phyloP scores from a whole-genome alignment of 2,113 vertebrate genomes.

The Brachyhypopomus gauderio region DNA sequence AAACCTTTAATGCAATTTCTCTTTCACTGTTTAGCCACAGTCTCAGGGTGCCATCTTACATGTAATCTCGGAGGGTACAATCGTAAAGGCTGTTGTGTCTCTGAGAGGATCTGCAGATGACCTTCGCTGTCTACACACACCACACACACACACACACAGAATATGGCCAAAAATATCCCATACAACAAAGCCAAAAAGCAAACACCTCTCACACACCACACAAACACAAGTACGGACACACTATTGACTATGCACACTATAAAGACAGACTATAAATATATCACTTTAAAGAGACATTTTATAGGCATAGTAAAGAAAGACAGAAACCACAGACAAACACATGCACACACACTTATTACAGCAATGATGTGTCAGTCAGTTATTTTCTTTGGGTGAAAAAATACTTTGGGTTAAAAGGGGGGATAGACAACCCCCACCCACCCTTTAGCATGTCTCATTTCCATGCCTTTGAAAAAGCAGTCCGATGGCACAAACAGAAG shows the following conservation, averaged over 20 bases:
- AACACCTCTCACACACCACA: constrained; percentile 55
- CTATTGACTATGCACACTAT: not conserved
- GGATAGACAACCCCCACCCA: too few relatives aligned
- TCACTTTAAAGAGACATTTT: not conserved
- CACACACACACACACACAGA: constrained; percentile 44
- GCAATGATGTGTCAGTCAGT: constrained; percentile 27
- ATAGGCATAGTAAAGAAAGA: not conserved
- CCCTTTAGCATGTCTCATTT: constrained; percentile 9
- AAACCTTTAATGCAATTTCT: constrained; percentile 70
- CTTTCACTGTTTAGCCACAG: constrained; percentile 71
- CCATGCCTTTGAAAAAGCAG: constrained; percentile 14
- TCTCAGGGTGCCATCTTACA: constrained; percentile 67
- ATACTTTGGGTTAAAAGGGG: too few relatives aligned
- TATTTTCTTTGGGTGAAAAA: not conserved
- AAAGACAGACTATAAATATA: not conserved
- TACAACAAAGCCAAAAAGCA: constrained; percentile 52
- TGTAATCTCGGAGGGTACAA: constrained; percentile 59
- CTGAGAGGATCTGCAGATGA: constrained; percentile 70
- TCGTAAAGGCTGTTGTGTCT: constrained; percentile 64
- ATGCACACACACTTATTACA: constrained; percentile 35
- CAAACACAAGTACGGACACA: constrained; percentile 35
- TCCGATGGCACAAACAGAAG: constrained; percentile 25
- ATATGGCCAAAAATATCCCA: constrained; percentile 53
- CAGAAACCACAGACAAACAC: constrained; percentile 26
- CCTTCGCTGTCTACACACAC: constrained; percentile 61